Evolutionary conservation across 2,888 invertebrate species (phyloP).

Genomic region (Aleiodes alternator): DNA sequence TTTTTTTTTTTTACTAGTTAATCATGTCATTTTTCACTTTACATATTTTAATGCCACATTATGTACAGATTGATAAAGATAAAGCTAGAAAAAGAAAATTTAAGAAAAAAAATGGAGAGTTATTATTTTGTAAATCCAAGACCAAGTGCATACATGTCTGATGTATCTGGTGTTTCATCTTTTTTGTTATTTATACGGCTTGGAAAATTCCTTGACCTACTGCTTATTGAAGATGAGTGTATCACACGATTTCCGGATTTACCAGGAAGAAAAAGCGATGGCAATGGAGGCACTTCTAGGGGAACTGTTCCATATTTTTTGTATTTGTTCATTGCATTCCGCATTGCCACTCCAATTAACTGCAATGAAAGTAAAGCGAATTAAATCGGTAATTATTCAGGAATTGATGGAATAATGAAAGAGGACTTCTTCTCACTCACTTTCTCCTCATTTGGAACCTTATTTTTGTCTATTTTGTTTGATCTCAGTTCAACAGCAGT

Average conservation of each 20-base stretch:
- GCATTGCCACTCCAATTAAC: slow-evolving; percentile 64
- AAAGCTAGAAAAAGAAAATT: slow-evolving; percentile 10
- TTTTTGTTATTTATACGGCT: slow-evolving; percentile 58
- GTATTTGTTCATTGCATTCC: slow-evolving; percentile 66
- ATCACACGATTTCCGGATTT: slow-evolving; percentile 46
- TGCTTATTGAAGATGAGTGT: slow-evolving; percentile 53
- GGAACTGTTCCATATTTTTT: slow-evolving; percentile 59
- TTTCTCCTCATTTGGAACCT: slow-evolving; percentile 58
- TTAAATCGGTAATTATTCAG: neutral
- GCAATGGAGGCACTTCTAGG: slow-evolving; percentile 53
- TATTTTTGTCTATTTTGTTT: slow-evolving; percentile 51
- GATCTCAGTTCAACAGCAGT: slow-evolving; percentile 42
- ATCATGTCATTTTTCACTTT: slow-evolving; percentile 15
- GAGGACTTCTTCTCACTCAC: slow-evolving; percentile 44
- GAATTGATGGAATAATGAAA: too few relatives aligned
- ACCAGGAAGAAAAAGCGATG: slow-evolving; percentile 55
- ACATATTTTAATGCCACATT: slow-evolving; percentile 18
- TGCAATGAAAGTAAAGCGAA: slow-evolving; percentile 40
- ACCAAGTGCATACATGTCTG: slow-evolving; percentile 69
- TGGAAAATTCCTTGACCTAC: slow-evolving; percentile 55
- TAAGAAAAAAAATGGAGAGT: neutral
- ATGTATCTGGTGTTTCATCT: slow-evolving; percentile 60
- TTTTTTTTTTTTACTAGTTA: slow-evolving; percentile 20
- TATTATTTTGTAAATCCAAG: slow-evolving; percentile 60
- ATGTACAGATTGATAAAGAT: slow-evolving; percentile 26